Evolutionary conservation across 2,888 invertebrate species (phyloP).

Genomic region (Cantharis rustica): DNA sequence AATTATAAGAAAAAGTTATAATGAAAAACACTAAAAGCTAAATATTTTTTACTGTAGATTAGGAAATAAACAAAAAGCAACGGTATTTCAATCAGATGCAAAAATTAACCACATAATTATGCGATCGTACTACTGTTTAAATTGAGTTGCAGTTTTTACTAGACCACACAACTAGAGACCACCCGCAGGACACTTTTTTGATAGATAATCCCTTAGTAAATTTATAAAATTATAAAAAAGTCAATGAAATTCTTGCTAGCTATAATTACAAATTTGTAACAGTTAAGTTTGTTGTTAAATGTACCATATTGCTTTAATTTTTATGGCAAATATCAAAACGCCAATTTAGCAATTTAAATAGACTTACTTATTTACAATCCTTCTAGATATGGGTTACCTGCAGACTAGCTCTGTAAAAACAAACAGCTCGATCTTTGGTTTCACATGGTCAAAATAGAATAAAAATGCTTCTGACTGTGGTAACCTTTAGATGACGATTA

Average conservation of each 20-base stretch:
- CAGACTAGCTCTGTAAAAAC: background rate
- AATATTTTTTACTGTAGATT: background rate
- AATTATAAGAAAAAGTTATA: background rate
- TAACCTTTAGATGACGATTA: too few relatives aligned
- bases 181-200: constrained; percentile 18
- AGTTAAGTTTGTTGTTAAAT: background rate
- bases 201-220: constrained; percentile 23
- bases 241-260: constrained; percentile 14
- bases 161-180: constrained; percentile 30
- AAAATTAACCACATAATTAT: constrained; percentile 30
- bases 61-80: background rate
- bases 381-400: background rate
- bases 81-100: constrained; percentile 23
- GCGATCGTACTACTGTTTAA: constrained; percentile 28
- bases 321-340: background rate
- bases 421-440: background rate
- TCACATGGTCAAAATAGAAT: background rate
- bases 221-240: constrained; percentile 23
- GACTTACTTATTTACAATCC: background rate
- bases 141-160: constrained; percentile 26
- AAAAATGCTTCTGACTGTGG: too few relatives aligned
- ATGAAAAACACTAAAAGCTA: background rate
- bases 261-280: constrained; percentile 18
- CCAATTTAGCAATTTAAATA: background rate
- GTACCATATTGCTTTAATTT: background rate